Percentiles rank a stretch among this genome's conserved stretches.
Conservation (phyloP, 2,113 vertebrate species). For the Onychorhynchus coronatus region DNA sequence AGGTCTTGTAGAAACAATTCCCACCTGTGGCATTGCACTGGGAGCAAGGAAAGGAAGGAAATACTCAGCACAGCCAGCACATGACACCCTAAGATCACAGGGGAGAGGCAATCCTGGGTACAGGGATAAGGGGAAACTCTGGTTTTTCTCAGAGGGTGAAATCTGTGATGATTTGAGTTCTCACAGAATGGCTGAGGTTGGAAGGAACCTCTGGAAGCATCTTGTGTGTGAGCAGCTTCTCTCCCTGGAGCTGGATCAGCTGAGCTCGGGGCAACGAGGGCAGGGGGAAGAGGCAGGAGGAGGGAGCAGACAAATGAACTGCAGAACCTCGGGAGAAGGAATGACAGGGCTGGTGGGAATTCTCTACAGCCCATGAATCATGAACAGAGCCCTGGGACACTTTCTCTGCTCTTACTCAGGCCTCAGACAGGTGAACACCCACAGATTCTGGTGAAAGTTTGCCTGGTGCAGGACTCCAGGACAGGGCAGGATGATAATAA, state of each 20-base stretch:
- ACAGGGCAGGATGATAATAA: neutral
- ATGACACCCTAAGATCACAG: neutral
- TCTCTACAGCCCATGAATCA: neutral
- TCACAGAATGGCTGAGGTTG: neutral
- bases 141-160: neutral
- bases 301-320: neutral
- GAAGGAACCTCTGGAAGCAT: neutral
- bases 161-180: neutral
- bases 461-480: neutral
- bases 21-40: conserved; percentile 65
- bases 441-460: neutral
- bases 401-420: neutral
- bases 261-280: neutral
- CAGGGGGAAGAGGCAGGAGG: neutral
- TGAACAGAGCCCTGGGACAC: neutral
- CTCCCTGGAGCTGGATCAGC: neutral
- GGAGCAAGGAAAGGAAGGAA: neutral
- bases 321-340: neutral
- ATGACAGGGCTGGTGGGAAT: neutral
- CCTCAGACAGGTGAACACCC: neutral
- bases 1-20: conserved; percentile 59
- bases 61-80: neutral
- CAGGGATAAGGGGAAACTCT: neutral
- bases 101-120: neutral
- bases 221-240: neutral